Evolutionary conservation across 2,888 invertebrate genomes (phyloP).

Genomic region (Phlogophora meticulosa): DNA sequence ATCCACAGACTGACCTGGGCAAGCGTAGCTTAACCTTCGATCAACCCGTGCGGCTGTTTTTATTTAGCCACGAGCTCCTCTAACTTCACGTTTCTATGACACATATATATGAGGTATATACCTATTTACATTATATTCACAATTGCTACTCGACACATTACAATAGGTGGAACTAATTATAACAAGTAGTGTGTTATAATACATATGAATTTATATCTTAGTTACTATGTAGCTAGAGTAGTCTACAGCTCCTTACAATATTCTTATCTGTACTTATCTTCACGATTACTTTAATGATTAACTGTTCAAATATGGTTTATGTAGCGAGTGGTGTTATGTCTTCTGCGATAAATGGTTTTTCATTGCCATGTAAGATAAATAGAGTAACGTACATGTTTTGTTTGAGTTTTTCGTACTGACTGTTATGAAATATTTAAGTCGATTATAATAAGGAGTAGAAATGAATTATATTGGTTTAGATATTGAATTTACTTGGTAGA

Average conservation of each 20-base stretch:
- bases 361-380: conserved; percentile 38
- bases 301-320: conserved; percentile 40
- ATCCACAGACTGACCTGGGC: too few species aligned
- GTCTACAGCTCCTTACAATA: conserved; percentile 9
- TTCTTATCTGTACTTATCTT: conserved; percentile 34
- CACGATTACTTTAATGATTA: conserved; percentile 52
- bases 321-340: conserved; percentile 4
- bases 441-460: too few species aligned
- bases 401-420: background rate
- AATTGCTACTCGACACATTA: background rate
- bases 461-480: too few species aligned
- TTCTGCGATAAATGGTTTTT: conserved; percentile 31
- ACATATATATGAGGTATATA: too few species aligned
- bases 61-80: too few species aligned
- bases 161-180: conserved; percentile 17
- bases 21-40: too few species aligned
- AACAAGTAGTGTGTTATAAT: background rate
- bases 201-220: conserved; percentile 11
- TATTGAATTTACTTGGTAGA: too few species aligned
- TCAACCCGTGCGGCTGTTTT: too few species aligned
- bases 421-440: conserved; percentile 1
- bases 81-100: too few species aligned
- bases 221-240: background rate
- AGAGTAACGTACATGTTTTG: background rate
- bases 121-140: background rate